Evolutionary conservation across 2,113 vertebrate species (phyloP), one percentile per base, ranked within the genome.

Genomic region (Ictidomys tridecemlineatus): DNA sequence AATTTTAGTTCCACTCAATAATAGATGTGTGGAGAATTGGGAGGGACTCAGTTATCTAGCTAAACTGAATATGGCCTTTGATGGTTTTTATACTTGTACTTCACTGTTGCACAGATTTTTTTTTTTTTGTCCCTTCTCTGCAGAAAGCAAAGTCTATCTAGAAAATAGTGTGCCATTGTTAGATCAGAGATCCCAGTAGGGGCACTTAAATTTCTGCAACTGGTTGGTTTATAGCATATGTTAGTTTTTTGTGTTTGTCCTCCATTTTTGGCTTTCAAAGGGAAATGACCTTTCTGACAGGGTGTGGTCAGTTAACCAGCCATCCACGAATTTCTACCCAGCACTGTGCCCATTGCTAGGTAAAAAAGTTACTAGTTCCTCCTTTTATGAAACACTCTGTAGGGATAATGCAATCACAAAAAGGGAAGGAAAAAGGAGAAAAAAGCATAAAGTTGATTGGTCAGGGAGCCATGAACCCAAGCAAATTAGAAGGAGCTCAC

Each of bases 51-150:
- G 1, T 79, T n/a, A 63, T 34, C 20, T 45, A 91, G 63, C 56
- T 96, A 32, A 51, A 61, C n/a, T 17, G n/a, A 79, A 80, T 56
- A 69, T 34, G 9, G n/a, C 17, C 67, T 70, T 85, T 85, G 69
- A 61, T 45, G 85, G 69, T 13, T 92, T 89, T 96, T 97, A 32
- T 86, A 73, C 78, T 87, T 91, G 24, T 93, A 4, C 91, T 78
- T 93, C 20, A 8, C 4, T 53, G 0, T 73, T 61, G 51, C 30
- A 45, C 22, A 80, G 12, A 13, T 51, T 45, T 58, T 91, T 42
- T 96, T 58, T 91, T 42, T 96, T 30, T 5, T 6, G 48, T 12
- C 30, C 26, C 6, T 90, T 92, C 34, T 79, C 30, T 87, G n/a
- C 7, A 79, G 48, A 45, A 90, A 84, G 30, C 16, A 28, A 90